Evolutionary conservation across 1,140 invertebrate genomes (phyloP).

Genomic region (Drosophila virilis): DNA sequence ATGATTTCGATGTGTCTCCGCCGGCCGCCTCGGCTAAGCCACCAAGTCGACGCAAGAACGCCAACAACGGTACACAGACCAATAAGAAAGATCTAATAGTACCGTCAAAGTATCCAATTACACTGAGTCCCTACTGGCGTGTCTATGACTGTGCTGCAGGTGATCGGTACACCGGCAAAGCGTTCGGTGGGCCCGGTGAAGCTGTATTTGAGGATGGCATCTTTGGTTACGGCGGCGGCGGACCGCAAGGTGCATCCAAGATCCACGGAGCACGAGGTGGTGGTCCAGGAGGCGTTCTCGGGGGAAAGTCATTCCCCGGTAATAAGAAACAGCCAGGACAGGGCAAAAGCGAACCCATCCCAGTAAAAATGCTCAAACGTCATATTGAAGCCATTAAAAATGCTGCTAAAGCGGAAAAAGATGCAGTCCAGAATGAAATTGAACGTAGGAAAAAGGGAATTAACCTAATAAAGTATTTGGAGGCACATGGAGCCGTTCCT

Average conservation of each 20-base stretch:
- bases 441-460: slow-evolving; percentile 26
- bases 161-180: slow-evolving; percentile 60
- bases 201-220: slow-evolving; percentile 58
- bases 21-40: slow-evolving; percentile 35
- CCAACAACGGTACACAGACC: slow-evolving; percentile 59
- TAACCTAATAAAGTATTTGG: slow-evolving; percentile 30
- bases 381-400: not conserved
- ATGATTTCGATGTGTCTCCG: slow-evolving; percentile 65
- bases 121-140: slow-evolving; percentile 28
- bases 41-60: not conserved
- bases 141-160: slow-evolving; percentile 58
- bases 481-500: slow-evolving; percentile 1
- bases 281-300: slow-evolving; percentile 1
- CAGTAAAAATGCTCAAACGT: slow-evolving; percentile 23
- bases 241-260: slow-evolving; percentile 41
- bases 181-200: slow-evolving; percentile 46
- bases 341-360: slow-evolving; percentile 10
- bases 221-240: slow-evolving; percentile 50
- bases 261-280: slow-evolving; percentile 14
- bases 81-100: slow-evolving; percentile 25
- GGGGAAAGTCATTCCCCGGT: slow-evolving; percentile 28
- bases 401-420: slow-evolving; percentile 17
- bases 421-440: not conserved
- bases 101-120: slow-evolving; percentile 22
- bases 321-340: not conserved